phyloP scores from a whole-genome alignment of 1,140 invertebrate genomes.

The Zaprionus inermis region DNA sequence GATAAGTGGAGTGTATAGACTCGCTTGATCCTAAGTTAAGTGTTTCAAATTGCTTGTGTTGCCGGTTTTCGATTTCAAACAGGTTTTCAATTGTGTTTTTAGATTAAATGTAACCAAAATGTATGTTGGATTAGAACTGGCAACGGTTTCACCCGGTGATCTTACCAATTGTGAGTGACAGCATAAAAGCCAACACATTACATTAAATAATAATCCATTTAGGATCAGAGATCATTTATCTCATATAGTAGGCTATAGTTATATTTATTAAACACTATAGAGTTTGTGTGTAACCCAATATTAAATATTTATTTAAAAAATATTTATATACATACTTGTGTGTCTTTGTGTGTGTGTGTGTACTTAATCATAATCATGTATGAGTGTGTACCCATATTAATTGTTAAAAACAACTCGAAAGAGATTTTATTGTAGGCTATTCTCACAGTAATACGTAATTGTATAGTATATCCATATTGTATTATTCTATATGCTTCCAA shows the following conservation, averaged over 20 bases:
- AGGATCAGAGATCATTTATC: too few relatives aligned
- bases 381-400: slow-evolving; percentile 7
- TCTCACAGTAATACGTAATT: slow-evolving; percentile 2
- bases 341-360: slow-evolving; percentile 1
- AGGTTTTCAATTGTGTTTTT: background rate
- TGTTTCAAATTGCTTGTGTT: background rate
- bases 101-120: background rate
- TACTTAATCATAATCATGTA: background rate
- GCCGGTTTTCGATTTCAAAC: background rate
- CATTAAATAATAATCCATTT: background rate
- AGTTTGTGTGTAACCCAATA: slow-evolving; percentile 4
- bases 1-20: background rate
- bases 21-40: background rate
- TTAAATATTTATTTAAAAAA: slow-evolving; percentile 3
- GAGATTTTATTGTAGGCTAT: background rate
- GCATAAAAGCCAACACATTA: background rate
- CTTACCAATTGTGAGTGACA: background rate
- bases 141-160: background rate
- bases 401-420: background rate
- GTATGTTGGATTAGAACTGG: too few relatives aligned
- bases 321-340: slow-evolving; percentile 12
- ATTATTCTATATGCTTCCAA: slow-evolving; percentile 3
- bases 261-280: background rate
- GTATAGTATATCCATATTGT: background rate
- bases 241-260: too few relatives aligned